Percentiles rank a stretch among this genome's conserved stretches.
Evolutionary conservation across 2,888 invertebrate species (phyloP).

Genomic region (Yponomeuta malinellus): DNA sequence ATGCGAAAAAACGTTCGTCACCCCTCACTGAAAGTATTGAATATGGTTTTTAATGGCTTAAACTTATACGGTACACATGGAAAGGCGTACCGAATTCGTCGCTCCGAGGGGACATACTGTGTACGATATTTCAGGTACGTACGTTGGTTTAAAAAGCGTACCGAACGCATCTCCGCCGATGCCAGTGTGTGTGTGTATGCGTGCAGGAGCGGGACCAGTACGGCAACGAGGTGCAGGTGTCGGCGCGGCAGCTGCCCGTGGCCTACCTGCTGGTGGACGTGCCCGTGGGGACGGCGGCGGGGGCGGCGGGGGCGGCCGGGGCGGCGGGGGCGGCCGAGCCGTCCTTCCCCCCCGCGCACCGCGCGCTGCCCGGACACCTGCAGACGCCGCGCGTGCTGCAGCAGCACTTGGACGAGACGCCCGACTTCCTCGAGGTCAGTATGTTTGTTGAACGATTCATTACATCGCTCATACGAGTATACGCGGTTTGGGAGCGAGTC

Average conservation of each 20-base stretch:
- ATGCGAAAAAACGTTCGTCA: too few relatives aligned
- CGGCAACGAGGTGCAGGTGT: conserved; percentile 96
- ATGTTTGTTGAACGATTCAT: background rate
- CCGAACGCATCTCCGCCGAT: too few relatives aligned
- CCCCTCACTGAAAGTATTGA: too few relatives aligned
- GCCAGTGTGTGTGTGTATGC: background rate
- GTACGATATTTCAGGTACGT: too few relatives aligned
- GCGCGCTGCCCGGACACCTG: conserved; percentile 41
- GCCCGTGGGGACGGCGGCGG: conserved; percentile 87
- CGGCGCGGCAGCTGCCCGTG: conserved; percentile 96
- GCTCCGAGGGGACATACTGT: too few relatives aligned
- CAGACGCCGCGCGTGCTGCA: conserved; percentile 56
- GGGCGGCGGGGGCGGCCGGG: conserved; percentile 12
- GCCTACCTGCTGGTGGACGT: conserved; percentile 98
- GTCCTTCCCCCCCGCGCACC: conserved; percentile 56
- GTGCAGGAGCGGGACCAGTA: conserved; percentile 95
- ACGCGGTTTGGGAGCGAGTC: too few relatives aligned
- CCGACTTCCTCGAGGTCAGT: conserved; percentile 77
- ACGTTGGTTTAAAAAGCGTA: too few relatives aligned
- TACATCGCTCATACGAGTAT: too few relatives aligned
- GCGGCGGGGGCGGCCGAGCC: conserved; percentile 25
- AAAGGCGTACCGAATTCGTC: too few relatives aligned
- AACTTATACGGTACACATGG: too few relatives aligned
- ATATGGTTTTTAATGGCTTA: too few relatives aligned
- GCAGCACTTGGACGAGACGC: conserved; percentile 37